Percentiles rank a stretch among this genome's conserved stretches.
These are phyloP conservation scores for Agriotes lineatus DNA, from an alignment of 2,888 invertebrate species.

Conservation along the genomic window DNA sequence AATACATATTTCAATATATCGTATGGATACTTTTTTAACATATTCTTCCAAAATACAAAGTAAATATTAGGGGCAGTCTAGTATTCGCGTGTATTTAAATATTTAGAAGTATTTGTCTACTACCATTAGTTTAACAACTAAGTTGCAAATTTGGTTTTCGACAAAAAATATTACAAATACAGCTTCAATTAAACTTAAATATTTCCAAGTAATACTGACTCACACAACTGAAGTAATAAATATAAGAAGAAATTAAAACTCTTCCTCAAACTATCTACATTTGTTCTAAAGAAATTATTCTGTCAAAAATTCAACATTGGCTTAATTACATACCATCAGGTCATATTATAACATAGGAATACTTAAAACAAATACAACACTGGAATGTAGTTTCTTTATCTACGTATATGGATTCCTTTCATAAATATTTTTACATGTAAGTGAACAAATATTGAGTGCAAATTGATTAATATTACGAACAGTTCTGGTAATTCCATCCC, in stretches of 20 bases:
- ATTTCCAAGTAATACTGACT: conserved; percentile 5
- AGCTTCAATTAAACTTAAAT: background rate
- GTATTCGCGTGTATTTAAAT: background rate
- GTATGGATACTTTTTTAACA: background rate
- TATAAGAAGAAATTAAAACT: background rate
- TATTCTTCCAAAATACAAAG: conserved; percentile 17
- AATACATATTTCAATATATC: conserved; percentile 5
- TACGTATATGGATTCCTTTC: conserved; percentile 11
- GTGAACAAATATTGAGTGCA: conserved; percentile 16
- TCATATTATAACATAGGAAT: background rate
- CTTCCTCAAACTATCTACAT: background rate
- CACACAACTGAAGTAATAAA: background rate
- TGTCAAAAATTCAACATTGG: too few species aligned
- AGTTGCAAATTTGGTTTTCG: background rate
- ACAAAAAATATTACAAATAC: background rate
- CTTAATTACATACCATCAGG: background rate
- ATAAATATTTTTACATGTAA: conserved; percentile 15
- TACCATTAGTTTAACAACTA: background rate
- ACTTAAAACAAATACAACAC: background rate
- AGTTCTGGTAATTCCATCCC: conserved; percentile 22
- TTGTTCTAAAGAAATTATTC: too few species aligned
- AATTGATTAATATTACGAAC: conserved; percentile 9
- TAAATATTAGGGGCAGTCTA: conserved; percentile 15
- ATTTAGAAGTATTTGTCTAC: conserved; percentile 18
- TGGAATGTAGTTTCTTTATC: background rate